Conservation (phyloP, 2,797 vertebrate genomes). For the Trachurus trachurus region DNA sequence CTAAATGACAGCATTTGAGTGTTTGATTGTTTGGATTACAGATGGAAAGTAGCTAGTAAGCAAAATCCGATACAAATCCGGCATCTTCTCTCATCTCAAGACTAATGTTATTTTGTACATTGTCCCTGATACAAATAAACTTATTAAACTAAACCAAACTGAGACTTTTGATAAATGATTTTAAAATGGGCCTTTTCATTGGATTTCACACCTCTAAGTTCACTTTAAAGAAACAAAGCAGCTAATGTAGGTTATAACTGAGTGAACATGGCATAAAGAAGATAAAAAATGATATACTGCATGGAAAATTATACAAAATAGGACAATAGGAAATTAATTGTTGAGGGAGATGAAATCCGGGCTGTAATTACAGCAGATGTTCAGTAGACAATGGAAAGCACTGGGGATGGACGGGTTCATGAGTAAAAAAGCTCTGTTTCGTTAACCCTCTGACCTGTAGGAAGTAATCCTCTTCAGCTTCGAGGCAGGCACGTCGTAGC, state of each 20-base stretch:
- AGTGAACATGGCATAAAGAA: conserved; percentile 31
- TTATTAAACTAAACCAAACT: too few relatives aligned
- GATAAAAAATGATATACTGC: conserved; percentile 20
- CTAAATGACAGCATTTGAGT: too few relatives aligned
- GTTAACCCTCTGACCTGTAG: conserved; percentile 87
- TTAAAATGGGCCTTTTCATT: neutral
- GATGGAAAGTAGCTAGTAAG: too few relatives aligned
- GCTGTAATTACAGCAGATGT: conserved; percentile 24
- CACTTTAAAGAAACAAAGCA: neutral
- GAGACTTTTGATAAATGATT: too few relatives aligned
- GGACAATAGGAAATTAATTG: conserved; percentile 46
- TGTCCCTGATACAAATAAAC: too few relatives aligned
- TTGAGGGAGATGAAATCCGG: conserved; percentile 33
- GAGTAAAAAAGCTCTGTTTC: neutral
- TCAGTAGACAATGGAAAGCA: conserved; percentile 11
- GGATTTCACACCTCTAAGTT: neutral
- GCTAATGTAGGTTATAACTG: conserved; percentile 36
- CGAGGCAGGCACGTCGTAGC: conserved; percentile 86
- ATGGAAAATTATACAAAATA: conserved; percentile 37
- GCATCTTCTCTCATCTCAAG: too few relatives aligned
- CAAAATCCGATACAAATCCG: too few relatives aligned
- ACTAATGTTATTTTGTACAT: too few relatives aligned
- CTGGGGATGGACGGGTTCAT: neutral
- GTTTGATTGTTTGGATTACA: too few relatives aligned
- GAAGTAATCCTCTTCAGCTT: conserved; percentile 90